These are phyloP conservation scores for Eretmochelys imbricata DNA, from an alignment of 2,113 vertebrate genomes.

Conservation along the genomic window DNA sequence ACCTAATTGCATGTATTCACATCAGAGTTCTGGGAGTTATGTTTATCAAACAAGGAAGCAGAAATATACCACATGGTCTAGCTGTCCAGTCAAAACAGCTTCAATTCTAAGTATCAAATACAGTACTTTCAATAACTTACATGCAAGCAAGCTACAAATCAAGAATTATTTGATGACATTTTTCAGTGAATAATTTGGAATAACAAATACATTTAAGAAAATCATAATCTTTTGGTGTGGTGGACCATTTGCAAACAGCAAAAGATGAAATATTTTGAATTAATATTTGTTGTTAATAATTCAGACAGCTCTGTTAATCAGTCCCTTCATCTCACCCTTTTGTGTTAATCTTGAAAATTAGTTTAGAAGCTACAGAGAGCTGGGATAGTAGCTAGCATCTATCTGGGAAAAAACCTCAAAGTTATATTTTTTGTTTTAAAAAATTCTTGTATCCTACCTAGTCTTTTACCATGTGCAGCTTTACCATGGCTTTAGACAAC, in stretches of 20 bases:
- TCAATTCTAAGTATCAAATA: background rate
- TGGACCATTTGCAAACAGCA: background rate
- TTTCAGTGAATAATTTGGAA: background rate
- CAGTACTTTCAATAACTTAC: background rate
- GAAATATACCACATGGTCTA: background rate
- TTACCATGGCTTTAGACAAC: conserved; percentile 24
- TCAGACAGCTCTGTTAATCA: conserved; percentile 30
- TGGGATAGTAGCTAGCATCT: background rate
- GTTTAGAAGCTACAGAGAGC: conserved; percentile 7
- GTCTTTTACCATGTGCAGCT: conserved; percentile 24
- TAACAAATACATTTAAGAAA: background rate
- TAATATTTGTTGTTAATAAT: background rate
- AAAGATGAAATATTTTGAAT: background rate
- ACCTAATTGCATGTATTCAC: background rate
- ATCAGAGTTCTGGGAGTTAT: background rate
- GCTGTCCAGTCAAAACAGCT: background rate
- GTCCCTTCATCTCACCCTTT: background rate
- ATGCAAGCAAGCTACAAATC: background rate
- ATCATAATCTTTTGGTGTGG: background rate
- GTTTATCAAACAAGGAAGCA: background rate
- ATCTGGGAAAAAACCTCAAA: conserved; percentile 3
- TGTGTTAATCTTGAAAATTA: conserved; percentile 53
- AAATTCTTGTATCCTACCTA: conserved; percentile 49
- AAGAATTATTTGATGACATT: background rate
- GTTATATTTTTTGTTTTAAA: background rate